Conservation (phyloP, 23 tunicate species). For the Styela clava region DNA sequence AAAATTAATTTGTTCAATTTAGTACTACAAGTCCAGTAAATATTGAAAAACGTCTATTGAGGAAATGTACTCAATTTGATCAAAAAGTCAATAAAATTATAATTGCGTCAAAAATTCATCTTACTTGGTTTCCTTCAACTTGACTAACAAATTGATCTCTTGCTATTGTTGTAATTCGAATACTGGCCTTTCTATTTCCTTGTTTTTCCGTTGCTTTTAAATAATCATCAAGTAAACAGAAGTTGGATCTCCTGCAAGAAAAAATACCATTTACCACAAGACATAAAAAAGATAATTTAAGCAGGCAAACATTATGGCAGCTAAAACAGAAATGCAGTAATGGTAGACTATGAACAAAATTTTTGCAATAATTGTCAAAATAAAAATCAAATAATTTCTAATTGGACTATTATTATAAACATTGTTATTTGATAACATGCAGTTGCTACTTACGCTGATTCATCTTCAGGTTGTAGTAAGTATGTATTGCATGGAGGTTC, state of each 20-base stretch:
- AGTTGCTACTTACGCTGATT: conserved; percentile 30
- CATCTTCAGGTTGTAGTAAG: conserved; percentile 43
- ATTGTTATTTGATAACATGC: no score
- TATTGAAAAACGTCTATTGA: no score
- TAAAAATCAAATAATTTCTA: no score
- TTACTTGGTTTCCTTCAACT: conserved; percentile 44
- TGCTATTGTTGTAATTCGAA: conserved; percentile 24
- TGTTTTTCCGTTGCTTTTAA: conserved; percentile 12
- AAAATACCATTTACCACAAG: background rate
- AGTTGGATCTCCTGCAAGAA: conserved; percentile 57
- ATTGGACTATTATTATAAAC: no score
- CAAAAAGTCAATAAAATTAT: no score
- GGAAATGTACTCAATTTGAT: no score
- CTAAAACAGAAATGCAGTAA: no score
- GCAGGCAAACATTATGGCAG: no score
- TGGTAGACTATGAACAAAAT: no score
- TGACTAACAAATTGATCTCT: conserved; percentile 26
- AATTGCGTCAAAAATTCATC: conserved; percentile 12
- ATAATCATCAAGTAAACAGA: conserved; percentile 46
- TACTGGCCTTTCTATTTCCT: background rate
- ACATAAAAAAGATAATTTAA: background rate
- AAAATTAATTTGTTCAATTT: no score
- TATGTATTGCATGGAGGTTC: conserved; percentile 49
- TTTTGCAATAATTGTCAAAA: no score
- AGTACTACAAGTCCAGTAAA: no score